These are phyloP conservation scores for Acronicta aceris DNA, from an alignment of 2,888 invertebrate genomes.

Conservation along the genomic window DNA sequence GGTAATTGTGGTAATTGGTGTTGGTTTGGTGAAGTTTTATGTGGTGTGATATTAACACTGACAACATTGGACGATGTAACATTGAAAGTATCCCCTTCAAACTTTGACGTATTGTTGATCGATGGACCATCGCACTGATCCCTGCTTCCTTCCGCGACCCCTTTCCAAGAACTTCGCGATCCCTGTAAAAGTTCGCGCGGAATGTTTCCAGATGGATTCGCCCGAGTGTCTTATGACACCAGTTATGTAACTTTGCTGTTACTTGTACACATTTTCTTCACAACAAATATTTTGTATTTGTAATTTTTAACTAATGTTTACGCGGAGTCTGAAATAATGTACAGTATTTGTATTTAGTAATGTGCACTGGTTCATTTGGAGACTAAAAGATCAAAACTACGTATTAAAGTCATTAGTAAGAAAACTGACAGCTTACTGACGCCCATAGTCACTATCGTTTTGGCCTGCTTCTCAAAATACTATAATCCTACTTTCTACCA, in stretches of 20 bases:
- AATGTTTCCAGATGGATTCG: constrained; percentile 1
- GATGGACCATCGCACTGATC: constrained; percentile 23
- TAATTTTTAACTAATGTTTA: background rate
- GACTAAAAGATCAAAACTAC: too few relatives aligned
- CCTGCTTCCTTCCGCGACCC: constrained; percentile 5
- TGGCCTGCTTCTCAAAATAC: too few relatives aligned
- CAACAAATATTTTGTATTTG: background rate
- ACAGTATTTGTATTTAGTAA: too few relatives aligned
- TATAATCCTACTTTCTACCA: too few relatives aligned
- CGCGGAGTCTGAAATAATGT: too few relatives aligned
- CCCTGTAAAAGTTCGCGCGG: constrained; percentile 5
- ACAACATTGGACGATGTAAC: background rate
- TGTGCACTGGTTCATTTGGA: too few relatives aligned
- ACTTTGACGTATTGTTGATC: constrained; percentile 19
- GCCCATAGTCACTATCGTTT: too few relatives aligned
- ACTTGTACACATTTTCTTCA: constrained; percentile 1
- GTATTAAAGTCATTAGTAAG: too few relatives aligned
- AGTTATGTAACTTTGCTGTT: constrained; percentile 9
- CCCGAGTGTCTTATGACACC: constrained; percentile 9
- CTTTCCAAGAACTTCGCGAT: constrained; percentile 24
- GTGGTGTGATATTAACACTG: too few relatives aligned
- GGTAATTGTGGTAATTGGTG: too few relatives aligned
- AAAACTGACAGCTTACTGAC: too few relatives aligned
- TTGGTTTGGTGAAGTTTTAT: too few relatives aligned
- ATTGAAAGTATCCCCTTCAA: constrained; percentile 3